Evolutionary conservation across 2,113 vertebrate genomes (phyloP), one percentile per base, ranked within the genome.

Genomic region (Neotragus moschatus): DNA sequence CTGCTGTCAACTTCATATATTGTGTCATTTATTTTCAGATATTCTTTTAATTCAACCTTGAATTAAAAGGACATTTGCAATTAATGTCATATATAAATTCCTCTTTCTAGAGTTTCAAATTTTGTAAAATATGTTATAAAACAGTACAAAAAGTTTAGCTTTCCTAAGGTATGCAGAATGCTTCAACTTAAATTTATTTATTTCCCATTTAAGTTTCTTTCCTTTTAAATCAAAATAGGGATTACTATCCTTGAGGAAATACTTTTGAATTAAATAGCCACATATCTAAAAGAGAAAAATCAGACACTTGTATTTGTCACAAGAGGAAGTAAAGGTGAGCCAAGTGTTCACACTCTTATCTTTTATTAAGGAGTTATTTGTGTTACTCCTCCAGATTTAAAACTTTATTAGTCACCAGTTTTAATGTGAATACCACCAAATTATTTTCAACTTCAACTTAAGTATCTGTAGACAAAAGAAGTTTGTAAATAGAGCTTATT

Each of bases 1-100:
- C 98, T 99, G 81, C 98, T 98, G 96, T 99, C 98, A 58, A 99
- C 99, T 81, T 99, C 98, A 56, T 99, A 99, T 97, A 99, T 99
- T 39, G 98, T 93, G 91, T 99, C 99, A 3, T 80, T 96, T 94
- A 99, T 98, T 98, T 99, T 99, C 17, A 99, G 92, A 3, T 99
- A 99, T 94, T 99, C 99, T 94, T 99, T 99, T 96, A 99, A 98
- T 97, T 99, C 99, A 3, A 99, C 99, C 99, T 99, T 97, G 26
- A 97, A 94, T 0, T 3, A 94, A 97, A 84, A 79, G 58, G 30
- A 70, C 55, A 96, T 63, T 84, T 89, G 8, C 13, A 96, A 91
- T 97, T 90, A 98, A 87, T 55, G 94, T 6, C 63, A 91, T 1
- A 96, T 75, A 60, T 9, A 47, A 58, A 84, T 81, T 86, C 4